Conservation (phyloP, 2,888 invertebrate genomes). For the Plemyria rubiginata region DNA sequence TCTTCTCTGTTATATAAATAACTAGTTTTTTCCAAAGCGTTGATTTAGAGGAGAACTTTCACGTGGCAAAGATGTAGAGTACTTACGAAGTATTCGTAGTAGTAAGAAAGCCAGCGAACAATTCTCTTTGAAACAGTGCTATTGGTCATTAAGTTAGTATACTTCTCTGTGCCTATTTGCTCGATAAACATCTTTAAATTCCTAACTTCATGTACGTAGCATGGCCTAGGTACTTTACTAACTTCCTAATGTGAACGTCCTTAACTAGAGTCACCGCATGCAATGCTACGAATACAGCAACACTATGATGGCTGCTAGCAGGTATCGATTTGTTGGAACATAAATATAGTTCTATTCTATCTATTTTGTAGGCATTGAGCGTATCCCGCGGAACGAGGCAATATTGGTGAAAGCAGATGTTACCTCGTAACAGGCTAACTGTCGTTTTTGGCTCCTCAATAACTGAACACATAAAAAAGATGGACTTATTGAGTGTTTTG, state of each 20-base stretch:
- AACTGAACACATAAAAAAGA: slow-evolving; percentile 44
- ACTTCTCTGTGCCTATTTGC: background rate
- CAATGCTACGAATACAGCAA: slow-evolving; percentile 41
- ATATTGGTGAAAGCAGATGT: slow-evolving; percentile 65
- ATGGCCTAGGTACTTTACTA: slow-evolving; percentile 2
- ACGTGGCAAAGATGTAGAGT: no score
- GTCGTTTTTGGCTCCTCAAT: slow-evolving; percentile 50
- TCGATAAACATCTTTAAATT: background rate
- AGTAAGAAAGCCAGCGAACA: background rate
- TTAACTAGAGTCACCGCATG: slow-evolving; percentile 16
- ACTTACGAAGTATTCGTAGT: no score
- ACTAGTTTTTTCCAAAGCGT: no score
- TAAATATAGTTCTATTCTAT: slow-evolving; percentile 33
- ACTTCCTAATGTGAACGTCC: background rate
- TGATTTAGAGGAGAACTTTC: no score
- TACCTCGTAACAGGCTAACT: slow-evolving; percentile 57
- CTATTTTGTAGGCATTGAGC: slow-evolving; percentile 68
- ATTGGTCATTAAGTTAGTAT: no score
- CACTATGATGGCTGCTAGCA: slow-evolving; percentile 51
- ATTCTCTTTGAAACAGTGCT: background rate
- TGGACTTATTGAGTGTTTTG: slow-evolving; percentile 42
- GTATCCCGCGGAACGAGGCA: slow-evolving; percentile 57
- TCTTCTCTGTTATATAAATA: no score
- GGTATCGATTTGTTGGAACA: slow-evolving; percentile 64
- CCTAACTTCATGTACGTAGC: background rate